Conservation (phyloP, 2,113 vertebrate species). For the Telmatochromis bifrenatus region DNA sequence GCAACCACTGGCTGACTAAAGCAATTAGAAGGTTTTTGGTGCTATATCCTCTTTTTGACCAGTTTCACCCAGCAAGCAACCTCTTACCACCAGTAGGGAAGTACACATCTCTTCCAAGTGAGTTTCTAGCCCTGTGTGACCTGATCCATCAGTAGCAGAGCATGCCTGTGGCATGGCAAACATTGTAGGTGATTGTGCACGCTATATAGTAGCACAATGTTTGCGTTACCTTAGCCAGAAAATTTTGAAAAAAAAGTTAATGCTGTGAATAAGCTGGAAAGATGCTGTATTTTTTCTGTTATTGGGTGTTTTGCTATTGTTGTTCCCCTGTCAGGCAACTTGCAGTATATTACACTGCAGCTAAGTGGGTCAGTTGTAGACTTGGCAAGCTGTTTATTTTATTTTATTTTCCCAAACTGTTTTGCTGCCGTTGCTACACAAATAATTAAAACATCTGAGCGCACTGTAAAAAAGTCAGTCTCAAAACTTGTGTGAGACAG, state of each 20-base stretch:
- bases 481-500: neutral
- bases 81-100: neutral
- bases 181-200: neutral
- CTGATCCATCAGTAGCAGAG: neutral
- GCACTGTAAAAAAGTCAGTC: neutral
- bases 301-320: neutral
- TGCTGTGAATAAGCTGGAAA: neutral
- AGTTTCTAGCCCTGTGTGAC: neutral
- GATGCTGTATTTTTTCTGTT: neutral
- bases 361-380: neutral
- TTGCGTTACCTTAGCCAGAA: neutral
- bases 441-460: neutral
- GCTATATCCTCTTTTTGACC: neutral
- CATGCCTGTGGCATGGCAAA: neutral
- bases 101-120: neutral
- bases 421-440: neutral
- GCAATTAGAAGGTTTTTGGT: neutral
- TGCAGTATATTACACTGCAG: neutral
- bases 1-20: neutral
- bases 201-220: neutral
- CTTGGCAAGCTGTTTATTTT: neutral
- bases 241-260: neutral
- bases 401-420: neutral
- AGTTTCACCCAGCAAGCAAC: neutral
- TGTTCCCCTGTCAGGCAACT: neutral